Base-by-base conservation (phyloP, 2,113 vertebrate genomes). In the Onychostruthus taczanowskii region DNA sequence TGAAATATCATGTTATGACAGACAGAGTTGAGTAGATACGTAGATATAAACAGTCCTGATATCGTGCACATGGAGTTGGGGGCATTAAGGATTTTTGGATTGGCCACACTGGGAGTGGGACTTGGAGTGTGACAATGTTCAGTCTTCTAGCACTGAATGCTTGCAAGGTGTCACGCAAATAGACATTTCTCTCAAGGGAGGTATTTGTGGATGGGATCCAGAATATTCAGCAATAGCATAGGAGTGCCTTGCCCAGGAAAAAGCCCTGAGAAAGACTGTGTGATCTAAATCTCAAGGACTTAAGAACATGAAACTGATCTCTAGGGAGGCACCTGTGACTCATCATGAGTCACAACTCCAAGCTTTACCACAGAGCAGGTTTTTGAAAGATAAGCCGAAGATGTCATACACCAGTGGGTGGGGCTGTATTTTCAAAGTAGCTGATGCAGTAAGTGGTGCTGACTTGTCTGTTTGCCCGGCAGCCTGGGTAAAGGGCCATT, bases 321-420 rank as follows among this genome's bases (percentile, higher is more conserved):
- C 39, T 67, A 75, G 84, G 73, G 84, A 94, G 80, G 64, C 24
- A 44, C 44, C 86, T 41, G 1, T 96, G 94, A 92, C 24, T 94
- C 94, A 81, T 50, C 3, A 8, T 95, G 93, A 94, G 64, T 95
- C 93, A 95, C 30, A 33, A 33, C 64, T 74, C 30, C 69, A n/a
- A 28, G 16, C 50, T 74, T 56, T 56, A 56, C 59, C 30, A 74
- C 5, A 0, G n/a, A 74, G 61, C 39, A 89, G 50, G 73, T 81
- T 86, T 93, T 84, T 90, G 69, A 81, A 84, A 90, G 89, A 92
- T 92, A 94, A 95, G 61, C 19, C 2, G 0, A 37, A 90, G 91
- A 77, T 93, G 93, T 86, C 84, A 70, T 50, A 66, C 0, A 1
- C 30, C 58, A 44, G 41, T 92, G 96, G 93, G 94, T 78, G 93